phyloP scores from a whole-genome alignment of 2,113 vertebrate species.

The Poeciliopsis turrubarensis region DNA sequence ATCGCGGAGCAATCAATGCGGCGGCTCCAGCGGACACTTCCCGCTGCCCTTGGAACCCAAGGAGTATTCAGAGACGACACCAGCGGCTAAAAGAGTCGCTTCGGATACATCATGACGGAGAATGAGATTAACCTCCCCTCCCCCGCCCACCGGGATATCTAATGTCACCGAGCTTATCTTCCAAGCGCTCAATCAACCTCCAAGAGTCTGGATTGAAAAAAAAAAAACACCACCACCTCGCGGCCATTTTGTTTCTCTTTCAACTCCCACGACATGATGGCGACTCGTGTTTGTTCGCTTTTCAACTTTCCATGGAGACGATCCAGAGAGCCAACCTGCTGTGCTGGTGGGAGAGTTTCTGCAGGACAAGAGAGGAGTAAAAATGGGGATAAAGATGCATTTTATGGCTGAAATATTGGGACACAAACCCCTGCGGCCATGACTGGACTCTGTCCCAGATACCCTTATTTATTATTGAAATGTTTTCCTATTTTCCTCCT shows the following conservation, averaged over 20 bases:
- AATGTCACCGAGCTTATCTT: constrained; percentile 74
- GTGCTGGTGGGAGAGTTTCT: constrained; percentile 4
- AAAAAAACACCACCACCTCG: constrained; percentile 44
- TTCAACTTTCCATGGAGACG: constrained; percentile 4
- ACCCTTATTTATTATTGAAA: constrained; percentile 69
- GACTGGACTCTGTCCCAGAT: constrained; percentile 60
- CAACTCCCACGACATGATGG: constrained; percentile 1
- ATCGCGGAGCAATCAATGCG: constrained; percentile 75
- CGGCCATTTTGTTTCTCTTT: constrained; percentile 50
- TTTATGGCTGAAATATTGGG: constrained; percentile 51
- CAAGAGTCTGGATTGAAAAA: constrained; percentile 48
- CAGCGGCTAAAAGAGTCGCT: constrained; percentile 67
- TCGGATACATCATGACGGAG: constrained; percentile 67
- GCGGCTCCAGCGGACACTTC: constrained; percentile 57
- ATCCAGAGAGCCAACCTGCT: constrained; percentile 28
- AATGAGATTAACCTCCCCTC: constrained; percentile 79
- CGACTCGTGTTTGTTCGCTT: constrained; percentile 12
- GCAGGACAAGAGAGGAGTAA: constrained; percentile 4
- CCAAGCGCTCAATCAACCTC: constrained; percentile 72
- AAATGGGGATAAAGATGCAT: constrained; percentile 7
- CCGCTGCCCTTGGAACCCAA: constrained; percentile 71
- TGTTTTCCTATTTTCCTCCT: constrained; percentile 31
- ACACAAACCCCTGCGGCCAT: constrained; percentile 42
- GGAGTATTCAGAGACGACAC: constrained; percentile 66
- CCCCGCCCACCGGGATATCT: constrained; percentile 68